A percentile compares a stretch with the other conserved stretches of the same genome.
Evolutionary conservation across 2,888 invertebrate genomes (phyloP).

Genomic region (Clostera curtula): DNA sequence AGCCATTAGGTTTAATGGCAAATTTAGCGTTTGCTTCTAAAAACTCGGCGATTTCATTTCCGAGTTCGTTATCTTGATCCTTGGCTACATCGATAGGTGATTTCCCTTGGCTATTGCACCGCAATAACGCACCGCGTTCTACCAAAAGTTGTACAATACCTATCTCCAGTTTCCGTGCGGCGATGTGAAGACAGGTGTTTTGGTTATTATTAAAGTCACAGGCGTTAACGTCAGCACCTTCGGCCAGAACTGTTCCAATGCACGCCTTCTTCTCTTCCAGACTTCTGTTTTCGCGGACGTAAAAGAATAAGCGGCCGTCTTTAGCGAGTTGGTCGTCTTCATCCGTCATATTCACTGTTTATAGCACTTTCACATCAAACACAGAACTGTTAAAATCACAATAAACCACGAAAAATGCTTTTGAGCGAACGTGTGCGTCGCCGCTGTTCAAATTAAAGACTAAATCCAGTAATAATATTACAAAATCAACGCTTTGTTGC

Average conservation of each 20-base stretch:
- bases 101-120: slow-evolving; percentile 8
- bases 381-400: no score
- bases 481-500: no score
- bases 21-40: slow-evolving; percentile 10
- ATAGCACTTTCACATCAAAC: no score
- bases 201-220: slow-evolving; percentile 14
- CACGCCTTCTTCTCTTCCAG: slow-evolving; percentile 14
- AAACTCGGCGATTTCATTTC: slow-evolving; percentile 11
- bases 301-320: slow-evolving; percentile 17
- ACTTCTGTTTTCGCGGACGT: slow-evolving; percentile 14
- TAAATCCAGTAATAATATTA: no score
- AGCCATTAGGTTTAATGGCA: background rate
- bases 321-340: slow-evolving; percentile 11
- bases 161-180: slow-evolving; percentile 14
- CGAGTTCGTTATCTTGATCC: slow-evolving; percentile 8
- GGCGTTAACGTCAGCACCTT: slow-evolving; percentile 20
- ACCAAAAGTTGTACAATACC: slow-evolving; percentile 16
- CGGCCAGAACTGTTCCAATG: slow-evolving; percentile 11
- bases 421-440: no score
- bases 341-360: slow-evolving; percentile 2
- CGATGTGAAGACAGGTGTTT: slow-evolving; percentile 21
- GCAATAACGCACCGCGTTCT: slow-evolving; percentile 10
- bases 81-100: slow-evolving; percentile 16
- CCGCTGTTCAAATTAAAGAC: no score
- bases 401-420: no score